Evolutionary conservation across 2,113 vertebrate species (phyloP), one percentile per base, ranked within the genome.

Genomic region (Apus apus): DNA sequence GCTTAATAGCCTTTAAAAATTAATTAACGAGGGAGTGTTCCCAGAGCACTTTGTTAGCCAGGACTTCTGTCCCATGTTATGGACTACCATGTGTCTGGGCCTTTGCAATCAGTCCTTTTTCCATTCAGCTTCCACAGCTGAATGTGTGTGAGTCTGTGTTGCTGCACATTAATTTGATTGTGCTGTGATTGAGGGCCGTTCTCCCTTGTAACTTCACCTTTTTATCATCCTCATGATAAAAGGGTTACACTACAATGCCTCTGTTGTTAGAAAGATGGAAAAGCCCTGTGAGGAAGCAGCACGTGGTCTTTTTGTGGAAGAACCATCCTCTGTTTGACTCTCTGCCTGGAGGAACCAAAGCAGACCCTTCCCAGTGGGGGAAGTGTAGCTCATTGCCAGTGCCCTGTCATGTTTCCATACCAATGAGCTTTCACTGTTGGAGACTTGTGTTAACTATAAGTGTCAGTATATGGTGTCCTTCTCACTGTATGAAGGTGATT

Each of bases 401-500:
- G 27, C 51, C 30, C 53, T 9, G 7, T 34, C 26, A 0, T 11
- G n/a, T 58, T 80, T 38, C 36, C 16, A 2, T 30, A 40, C 17
- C 23, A 1, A 0, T 71, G 15, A 36, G 23, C 12, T 85, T 43
- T 43, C 56, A 54, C 65, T 3, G 0, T 0, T 10, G 18, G 51
- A 34, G 29, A 45, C 29, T 38, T 23, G 4, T 1, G 17, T 76
- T 73, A 48, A 11, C 26, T 61, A 0, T 21, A 38, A 29, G 27
- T 34, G 25, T 54, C 48, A 6, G 10, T 36, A 6, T 6, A 0
- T 2, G 16, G 34, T 50, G 32, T 62, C 23, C 32, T 68, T n/a
- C 0, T 6, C 43, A 6, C 48, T 0, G 0, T 43, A 48, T 0
- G 3, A 62, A 27, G 40, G n/a, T 74, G 23, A 25, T 36, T 8